Base-by-base conservation (phyloP, 2,888 invertebrate species). In the Andrena bicolor region DNA sequence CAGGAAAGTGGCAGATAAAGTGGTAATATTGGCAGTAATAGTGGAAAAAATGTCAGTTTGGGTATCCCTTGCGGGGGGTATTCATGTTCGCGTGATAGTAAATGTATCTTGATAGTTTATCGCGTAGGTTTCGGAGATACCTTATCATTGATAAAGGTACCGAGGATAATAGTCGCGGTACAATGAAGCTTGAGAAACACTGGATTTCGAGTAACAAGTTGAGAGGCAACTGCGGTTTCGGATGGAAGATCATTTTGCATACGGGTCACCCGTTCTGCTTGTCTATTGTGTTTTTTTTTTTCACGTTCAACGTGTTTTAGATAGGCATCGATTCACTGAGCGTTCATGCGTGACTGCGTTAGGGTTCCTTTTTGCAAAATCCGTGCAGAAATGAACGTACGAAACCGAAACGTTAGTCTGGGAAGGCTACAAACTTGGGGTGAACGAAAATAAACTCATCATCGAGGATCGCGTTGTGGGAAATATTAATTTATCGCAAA, bases 181-280 rank as follows among this genome's bases (percentile, higher is more conserved):
- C 16, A 68, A 6, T 28, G 28, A 60, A 66, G 69, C 30, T 84
- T 83, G 83, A 83, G 84, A 83, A 84, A 77, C 84, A 60, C 83
- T 84, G 80, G 73, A 80, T 83, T 80, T 76, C 68, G 53, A 76
- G 35, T 60, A 79, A 68, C 49, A 68, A 51, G 35, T 72, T 69
- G 28, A 71, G 60, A 63, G 23, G 35, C 64, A 69, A 73, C 66
- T 26, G 51, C 3, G 49, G 63, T 71, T 71, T 68, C 74, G 83
- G 64, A 74, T 79, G 80, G 58, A 49, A 83, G 66, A 80, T 76
- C 35, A 75, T 80, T 80, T 84, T 80, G 58, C 76, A 80, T 65
- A 69, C 61, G 13, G 41, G 49, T 49, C 61, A 6, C 20, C 69
- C 74, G 28, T 80, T 74, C 49, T 41, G 53, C 51, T 66, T 32